phyloP scores from a whole-genome alignment of 2,797 vertebrate genomes.

The Hemibagrus guttatus region DNA sequence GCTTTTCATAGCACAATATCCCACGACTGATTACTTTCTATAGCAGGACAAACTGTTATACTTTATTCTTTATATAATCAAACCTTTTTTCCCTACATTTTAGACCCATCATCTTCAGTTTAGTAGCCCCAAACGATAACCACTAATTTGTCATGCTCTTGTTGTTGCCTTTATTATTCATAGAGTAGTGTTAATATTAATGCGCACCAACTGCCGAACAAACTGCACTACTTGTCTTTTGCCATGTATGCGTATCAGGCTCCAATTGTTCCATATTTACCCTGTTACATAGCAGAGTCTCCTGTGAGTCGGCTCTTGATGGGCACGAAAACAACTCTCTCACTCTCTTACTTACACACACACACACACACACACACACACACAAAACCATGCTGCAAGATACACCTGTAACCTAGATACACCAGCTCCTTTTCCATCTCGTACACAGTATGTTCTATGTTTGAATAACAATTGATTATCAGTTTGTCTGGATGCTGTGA shows the following conservation, averaged over 20 bases:
- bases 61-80: neutral
- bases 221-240: neutral
- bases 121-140: neutral
- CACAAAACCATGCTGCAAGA: neutral
- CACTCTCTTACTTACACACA: neutral
- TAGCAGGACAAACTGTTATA: neutral
- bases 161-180: neutral
- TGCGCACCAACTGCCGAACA: neutral
- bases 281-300: neutral
- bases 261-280: slow-evolving; percentile 14
- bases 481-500: slow-evolving; percentile 17
- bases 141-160: neutral
- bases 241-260: neutral
- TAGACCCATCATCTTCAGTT: neutral
- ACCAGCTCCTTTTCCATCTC: neutral
- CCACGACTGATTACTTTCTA: neutral
- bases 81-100: neutral
- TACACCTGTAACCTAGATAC: slow-evolving; percentile 41
- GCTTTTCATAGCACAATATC: neutral
- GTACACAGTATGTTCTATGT: neutral
- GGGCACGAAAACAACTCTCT: neutral
- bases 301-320: neutral
- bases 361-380: neutral
- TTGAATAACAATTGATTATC: slow-evolving; percentile 23
- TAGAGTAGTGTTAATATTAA: neutral